Conservation (phyloP, 2,113 vertebrate genomes). For the Puffinus mauretanicus region DNA sequence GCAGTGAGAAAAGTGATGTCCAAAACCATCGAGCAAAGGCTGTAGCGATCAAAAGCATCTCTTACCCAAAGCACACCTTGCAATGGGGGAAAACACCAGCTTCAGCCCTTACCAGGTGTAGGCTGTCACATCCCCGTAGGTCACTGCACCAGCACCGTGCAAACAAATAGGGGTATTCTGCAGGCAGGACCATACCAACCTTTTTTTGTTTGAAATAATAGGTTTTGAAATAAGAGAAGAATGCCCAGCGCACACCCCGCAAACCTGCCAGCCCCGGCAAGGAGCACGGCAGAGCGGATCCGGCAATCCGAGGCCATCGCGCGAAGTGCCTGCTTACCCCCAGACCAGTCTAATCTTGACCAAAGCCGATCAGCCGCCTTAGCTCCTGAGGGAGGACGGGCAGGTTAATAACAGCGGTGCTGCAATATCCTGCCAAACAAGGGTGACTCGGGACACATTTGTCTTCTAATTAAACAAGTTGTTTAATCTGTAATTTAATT, state of each 20-base stretch:
- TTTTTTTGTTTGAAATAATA: background rate
- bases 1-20: background rate
- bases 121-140: rapidly evolving
- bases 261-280: background rate
- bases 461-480: background rate
- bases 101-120: background rate
- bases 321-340: background rate
- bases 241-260: rapidly evolving
- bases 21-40: background rate
- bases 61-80: background rate
- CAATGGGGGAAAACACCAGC: too few relatives aligned
- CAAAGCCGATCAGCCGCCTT: background rate
- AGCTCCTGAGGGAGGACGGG: rapidly evolving
- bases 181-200: background rate
- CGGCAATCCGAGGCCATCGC: rapidly evolving
- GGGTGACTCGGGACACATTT: background rate
- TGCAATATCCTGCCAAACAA: background rate
- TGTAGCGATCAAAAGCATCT: rapidly evolving
- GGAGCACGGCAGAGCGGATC: background rate
- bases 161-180: rapidly evolving
- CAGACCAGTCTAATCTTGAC: background rate
- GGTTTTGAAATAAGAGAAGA: background rate
- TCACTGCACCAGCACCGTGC: background rate
- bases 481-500: background rate
- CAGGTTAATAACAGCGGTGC: background rate